Evolutionary conservation across 2,797 vertebrate species (phyloP), one percentile per base, ranked within the genome.

Genomic region (Myotis daubentonii): DNA sequence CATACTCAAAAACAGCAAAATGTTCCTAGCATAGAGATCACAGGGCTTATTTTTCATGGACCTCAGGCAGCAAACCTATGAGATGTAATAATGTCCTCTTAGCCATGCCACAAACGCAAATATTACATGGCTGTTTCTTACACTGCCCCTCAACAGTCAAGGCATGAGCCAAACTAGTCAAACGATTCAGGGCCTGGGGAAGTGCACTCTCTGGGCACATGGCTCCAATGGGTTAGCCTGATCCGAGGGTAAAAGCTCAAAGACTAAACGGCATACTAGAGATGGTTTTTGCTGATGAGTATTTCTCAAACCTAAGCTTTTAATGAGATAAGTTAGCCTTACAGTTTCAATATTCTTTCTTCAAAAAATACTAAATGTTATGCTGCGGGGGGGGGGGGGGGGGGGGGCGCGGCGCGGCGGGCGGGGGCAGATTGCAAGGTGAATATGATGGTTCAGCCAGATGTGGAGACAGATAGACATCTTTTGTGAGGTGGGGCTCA

Each of bases 261-360:
- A 91, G 83, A 49, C 70, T 20, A 23, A 75, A 0, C 12, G 30
- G 66, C 13, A 22, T 38, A 12, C 76, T 6, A 72, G 71, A 62
- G 15, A 87, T 1, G 2, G 9, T 68, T 76, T 87, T 80, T 75
- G 53, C 49, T 38, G 15, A n/a, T 41, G 38, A 76, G 38, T 51
- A 41, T 41, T 76, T 80, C 78, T 93, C 76, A 89, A 36, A 80
- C 20, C 80, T 65, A 80, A 93, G 53, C 25, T 89, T 89, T 55
- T 36, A 13, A 11, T 76, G 57, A 70, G 53, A 28, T 30, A 65
- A 2, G 28, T 49, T 79, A 51, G 41, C 51, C 17, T 55, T 66
- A 51, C 36, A 68, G 72, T 8, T 41, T 88, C 49, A 75, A 1
- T 49, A 23, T 70, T 82, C 44, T 88, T 51, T 65, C 41, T 51